Evolutionary conservation across 1,140 invertebrate species (phyloP).

Genomic region (Tetragnatha versicolor): DNA sequence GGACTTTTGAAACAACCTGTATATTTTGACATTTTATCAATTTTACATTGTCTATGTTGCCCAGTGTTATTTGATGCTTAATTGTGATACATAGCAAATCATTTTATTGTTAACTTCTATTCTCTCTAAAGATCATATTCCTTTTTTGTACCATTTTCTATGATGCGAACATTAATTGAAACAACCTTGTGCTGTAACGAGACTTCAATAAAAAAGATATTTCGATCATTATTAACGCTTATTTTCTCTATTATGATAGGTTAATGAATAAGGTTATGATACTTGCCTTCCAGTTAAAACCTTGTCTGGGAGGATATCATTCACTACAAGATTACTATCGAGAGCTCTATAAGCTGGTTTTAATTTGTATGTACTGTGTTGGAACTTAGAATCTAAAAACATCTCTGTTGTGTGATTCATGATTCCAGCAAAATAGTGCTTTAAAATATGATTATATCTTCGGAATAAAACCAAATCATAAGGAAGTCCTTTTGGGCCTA

Average conservation of each 20-base stretch:
- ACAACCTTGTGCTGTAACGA: too few species aligned
- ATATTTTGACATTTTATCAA: too few species aligned
- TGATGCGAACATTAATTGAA: too few species aligned
- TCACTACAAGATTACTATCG: slow-evolving; percentile 67
- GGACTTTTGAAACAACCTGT: too few species aligned
- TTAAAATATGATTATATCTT: not conserved
- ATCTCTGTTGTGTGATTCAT: slow-evolving; percentile 28
- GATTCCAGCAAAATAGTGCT: slow-evolving; percentile 1
- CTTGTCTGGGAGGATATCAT: slow-evolving; percentile 68
- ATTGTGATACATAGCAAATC: too few species aligned
- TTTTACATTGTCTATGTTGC: too few species aligned
- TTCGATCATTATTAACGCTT: not conserved
- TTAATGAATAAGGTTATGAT: not conserved
- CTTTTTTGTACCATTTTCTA: too few species aligned
- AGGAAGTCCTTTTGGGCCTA: slow-evolving; percentile 62
- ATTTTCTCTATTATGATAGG: not conserved
- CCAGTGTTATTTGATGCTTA: too few species aligned
- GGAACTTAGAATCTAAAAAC: slow-evolving; percentile 61
- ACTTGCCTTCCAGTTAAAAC: slow-evolving; percentile 65
- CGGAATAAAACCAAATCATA: slow-evolving; percentile 34
- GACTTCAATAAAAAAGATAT: not conserved
- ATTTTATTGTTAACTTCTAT: too few species aligned
- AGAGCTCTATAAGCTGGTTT: slow-evolving; percentile 65
- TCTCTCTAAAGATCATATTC: too few species aligned
- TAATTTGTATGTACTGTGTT: slow-evolving; percentile 66